Evolutionary conservation across 2,113 vertebrate genomes (phyloP), one percentile per base, ranked within the genome.

Genomic region (Triplophysa tibetana): DNA sequence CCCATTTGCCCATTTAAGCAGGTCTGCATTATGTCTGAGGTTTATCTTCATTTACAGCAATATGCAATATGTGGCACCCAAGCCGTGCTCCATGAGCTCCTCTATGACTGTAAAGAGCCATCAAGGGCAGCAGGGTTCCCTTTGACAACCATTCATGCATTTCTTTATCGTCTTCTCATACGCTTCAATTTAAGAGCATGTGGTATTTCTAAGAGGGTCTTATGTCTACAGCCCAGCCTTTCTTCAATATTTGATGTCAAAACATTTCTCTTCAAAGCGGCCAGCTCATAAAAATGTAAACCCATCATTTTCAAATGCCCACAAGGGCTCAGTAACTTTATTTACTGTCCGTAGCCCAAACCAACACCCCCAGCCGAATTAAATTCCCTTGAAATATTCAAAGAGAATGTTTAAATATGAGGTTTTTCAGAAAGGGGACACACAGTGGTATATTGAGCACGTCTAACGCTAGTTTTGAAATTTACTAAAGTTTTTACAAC

Each of bases 361-460:
- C 70, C 75, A 69, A 19, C 48, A 54, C 45, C 72, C 38, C 66
- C 74, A 90, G 79, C 79, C 69, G 78, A 69, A 66, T 86, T 80
- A 83, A 78, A 84, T 79, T 79, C 81, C 70, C 66, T 81, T 91
- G 85, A 92, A 89, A 91, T 88, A 92, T 87, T 91, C 81, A 91
- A 86, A 85, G 77, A 81, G 82, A 77, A 82, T 83, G 82, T 70
- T 41, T 21, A 85, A 67, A 70, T 79, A 82, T 52, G 61, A 70
- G 80, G 68, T 81, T 75, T 21, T 65, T 48, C 19, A 26, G 63
- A 74, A 45, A 24, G 16, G 19, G 70, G 54, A 68, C 58, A 38
- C 43, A 21, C 33, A 23, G 10, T 21, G 50, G 17, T 13, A 70
- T 17, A 12, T 56, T 61, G 24, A 72, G 72, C 45, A 72, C 24